A percentile compares a stretch with the other conserved stretches of the same genome.
Evolutionary conservation across 2,888 invertebrate genomes (phyloP).

Genomic region (Apoda limacodes): DNA sequence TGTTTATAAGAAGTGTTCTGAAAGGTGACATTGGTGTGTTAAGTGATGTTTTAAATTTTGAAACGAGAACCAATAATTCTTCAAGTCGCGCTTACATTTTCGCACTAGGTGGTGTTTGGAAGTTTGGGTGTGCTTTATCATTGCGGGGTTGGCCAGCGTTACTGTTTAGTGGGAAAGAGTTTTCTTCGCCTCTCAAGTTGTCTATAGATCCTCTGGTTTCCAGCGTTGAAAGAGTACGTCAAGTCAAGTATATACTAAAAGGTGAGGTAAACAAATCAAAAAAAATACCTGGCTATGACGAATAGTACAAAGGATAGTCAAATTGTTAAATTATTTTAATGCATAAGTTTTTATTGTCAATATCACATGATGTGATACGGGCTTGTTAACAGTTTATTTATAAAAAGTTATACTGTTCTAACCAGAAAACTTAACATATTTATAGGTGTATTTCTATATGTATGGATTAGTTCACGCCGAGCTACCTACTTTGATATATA

Average conservation of each 20-base stretch:
- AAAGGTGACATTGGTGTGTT: conserved; percentile 55
- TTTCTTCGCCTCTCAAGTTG: conserved; percentile 43
- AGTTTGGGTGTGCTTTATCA: conserved; percentile 26
- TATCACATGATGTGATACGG: no score
- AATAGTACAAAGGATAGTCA: no score
- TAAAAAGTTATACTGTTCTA: no score
- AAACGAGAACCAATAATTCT: conserved; percentile 50
- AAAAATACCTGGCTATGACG: no score
- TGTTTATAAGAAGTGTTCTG: conserved; percentile 54
- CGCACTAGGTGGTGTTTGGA: conserved; percentile 41
- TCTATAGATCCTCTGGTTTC: conserved; percentile 55
- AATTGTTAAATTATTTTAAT: no score
- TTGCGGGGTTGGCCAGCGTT: conserved; percentile 44
- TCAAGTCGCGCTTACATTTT: conserved; percentile 51
- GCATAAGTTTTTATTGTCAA: no score
- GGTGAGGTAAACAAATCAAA: conserved; percentile 50
- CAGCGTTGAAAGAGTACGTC: conserved; percentile 48
- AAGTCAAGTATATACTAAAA: conserved; percentile 55
- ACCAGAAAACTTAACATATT: no score
- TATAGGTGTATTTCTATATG: no score
- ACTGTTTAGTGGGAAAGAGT: conserved; percentile 39
- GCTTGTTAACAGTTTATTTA: no score
- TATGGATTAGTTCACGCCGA: no score
- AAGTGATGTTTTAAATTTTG: conserved; percentile 57
- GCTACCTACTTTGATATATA: no score